A percentile compares a stretch with the other conserved stretches of the same genome.
phyloP scores from a whole-genome alignment of 2,113 vertebrate genomes.

The Pseudolaguvia tuberculata region DNA sequence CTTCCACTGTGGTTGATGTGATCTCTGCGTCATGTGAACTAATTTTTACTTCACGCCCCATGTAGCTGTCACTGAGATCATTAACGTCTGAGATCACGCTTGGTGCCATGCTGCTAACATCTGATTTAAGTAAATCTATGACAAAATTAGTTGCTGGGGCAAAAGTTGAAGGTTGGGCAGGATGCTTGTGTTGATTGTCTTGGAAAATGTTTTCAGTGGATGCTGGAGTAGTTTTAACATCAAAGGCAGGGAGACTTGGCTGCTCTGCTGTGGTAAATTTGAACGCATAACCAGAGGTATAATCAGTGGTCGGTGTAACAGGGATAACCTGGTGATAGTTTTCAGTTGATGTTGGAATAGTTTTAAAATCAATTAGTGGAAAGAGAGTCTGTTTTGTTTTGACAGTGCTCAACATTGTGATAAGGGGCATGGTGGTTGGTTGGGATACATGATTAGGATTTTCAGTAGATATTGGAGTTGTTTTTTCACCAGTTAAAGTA shows the following conservation, averaged over 20 bases:
- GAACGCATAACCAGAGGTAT: not conserved
- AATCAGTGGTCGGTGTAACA: not conserved
- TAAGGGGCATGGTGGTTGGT: not conserved
- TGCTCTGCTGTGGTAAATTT: conserved; percentile 20
- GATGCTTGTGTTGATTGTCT: conserved; percentile 3
- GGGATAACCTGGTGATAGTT: not conserved
- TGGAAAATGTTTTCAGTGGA: not conserved
- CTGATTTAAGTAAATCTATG: conserved; percentile 16
- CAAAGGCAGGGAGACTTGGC: conserved; percentile 1
- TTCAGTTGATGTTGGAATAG: conserved; percentile 30
- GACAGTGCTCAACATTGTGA: not conserved
- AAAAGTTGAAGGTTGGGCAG: conserved; percentile 6
- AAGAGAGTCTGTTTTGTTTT: conserved; percentile 11
- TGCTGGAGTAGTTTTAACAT: conserved; percentile 19
- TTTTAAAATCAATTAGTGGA: conserved; percentile 32
- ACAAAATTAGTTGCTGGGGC: not conserved
- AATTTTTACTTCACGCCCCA: not conserved
- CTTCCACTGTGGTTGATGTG: conserved; percentile 3
- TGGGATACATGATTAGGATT: not conserved
- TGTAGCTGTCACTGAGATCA: not conserved
- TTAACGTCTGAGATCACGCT: conserved; percentile 9
- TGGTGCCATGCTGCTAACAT: conserved; percentile 8
- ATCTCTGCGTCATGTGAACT: conserved; percentile 39
- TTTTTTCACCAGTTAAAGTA: conserved; percentile 35
- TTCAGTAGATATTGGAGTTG: conserved; percentile 34